Conservation (phyloP, 2,113 vertebrate species). For the Muntiacus muntjak region DNA sequence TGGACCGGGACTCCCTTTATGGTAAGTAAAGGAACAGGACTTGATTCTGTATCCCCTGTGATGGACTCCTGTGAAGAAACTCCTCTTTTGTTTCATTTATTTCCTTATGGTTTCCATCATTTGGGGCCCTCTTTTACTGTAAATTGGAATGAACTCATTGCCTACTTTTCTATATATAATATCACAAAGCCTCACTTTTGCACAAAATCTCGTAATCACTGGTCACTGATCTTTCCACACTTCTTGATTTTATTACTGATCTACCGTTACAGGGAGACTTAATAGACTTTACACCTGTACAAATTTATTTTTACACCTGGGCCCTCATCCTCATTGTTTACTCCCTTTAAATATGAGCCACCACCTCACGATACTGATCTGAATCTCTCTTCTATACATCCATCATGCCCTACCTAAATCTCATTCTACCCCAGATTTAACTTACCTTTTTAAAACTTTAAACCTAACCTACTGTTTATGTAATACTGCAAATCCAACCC, state of each 20-base stretch:
- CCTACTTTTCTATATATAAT: neutral
- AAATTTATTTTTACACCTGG: neutral
- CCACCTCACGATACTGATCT: neutral
- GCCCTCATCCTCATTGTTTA: neutral
- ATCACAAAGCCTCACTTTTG: neutral
- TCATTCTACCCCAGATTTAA: neutral
- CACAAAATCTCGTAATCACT: too few relatives aligned
- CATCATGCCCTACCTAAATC: neutral
- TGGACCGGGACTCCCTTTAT: neutral
- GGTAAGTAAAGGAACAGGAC: neutral
- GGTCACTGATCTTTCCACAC: too few relatives aligned
- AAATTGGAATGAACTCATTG: neutral
- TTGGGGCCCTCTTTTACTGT: neutral
- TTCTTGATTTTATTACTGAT: too few relatives aligned
- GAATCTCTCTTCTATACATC: neutral
- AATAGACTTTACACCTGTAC: neutral
- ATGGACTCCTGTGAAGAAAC: neutral
- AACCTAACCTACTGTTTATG: accelerated
- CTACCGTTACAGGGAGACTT: neutral
- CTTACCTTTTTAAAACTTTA: neutral
- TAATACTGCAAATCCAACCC: neutral
- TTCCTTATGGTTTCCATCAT: neutral
- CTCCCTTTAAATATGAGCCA: neutral
- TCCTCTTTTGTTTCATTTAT: neutral
- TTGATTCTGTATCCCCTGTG: neutral